Percentiles rank a stretch among this genome's conserved stretches.
phyloP scores from a whole-genome alignment of 1,140 invertebrate species.

The Cryptotermes secundus region DNA sequence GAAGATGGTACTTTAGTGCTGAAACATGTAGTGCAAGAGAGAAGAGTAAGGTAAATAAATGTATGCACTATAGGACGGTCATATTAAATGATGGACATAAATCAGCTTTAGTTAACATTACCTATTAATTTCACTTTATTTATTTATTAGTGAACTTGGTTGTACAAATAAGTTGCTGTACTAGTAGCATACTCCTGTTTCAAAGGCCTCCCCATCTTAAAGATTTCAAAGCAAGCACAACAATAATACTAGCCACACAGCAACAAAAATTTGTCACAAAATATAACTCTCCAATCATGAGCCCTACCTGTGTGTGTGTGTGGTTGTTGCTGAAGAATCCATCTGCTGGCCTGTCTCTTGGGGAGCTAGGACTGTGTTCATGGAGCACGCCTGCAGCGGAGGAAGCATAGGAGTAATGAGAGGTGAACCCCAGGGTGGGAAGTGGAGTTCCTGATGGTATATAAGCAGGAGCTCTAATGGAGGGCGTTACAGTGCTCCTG shows the following conservation, averaged over 20 bases:
- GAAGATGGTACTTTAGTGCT: too few relatives aligned
- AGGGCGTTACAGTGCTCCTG: neutral
- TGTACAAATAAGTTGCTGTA: too few relatives aligned
- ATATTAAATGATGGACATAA: too few relatives aligned
- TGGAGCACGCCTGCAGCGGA: slow-evolving; percentile 56
- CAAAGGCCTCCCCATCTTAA: too few relatives aligned
- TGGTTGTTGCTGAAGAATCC: neutral
- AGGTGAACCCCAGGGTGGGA: slow-evolving; percentile 42
- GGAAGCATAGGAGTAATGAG: slow-evolving; percentile 49
- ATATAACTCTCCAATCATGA: neutral
- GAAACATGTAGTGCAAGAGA: too few relatives aligned
- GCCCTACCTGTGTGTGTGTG: neutral
- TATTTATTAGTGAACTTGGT: too few relatives aligned
- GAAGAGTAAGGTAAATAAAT: too few relatives aligned
- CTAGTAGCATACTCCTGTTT: too few relatives aligned
- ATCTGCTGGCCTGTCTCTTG: neutral
- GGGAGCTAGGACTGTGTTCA: slow-evolving; percentile 42
- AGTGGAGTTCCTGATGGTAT: slow-evolving; percentile 36
- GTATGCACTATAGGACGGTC: too few relatives aligned
- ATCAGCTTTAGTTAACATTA: too few relatives aligned
- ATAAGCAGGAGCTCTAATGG: slow-evolving; percentile 37
- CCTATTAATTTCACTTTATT: too few relatives aligned
- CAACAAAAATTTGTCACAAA: neutral
- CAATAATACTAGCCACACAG: neutral
- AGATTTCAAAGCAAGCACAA: neutral